These are phyloP conservation scores for Tetragnatha versicolor DNA, from an alignment of 1,140 invertebrate genomes.

Conservation along the genomic window DNA sequence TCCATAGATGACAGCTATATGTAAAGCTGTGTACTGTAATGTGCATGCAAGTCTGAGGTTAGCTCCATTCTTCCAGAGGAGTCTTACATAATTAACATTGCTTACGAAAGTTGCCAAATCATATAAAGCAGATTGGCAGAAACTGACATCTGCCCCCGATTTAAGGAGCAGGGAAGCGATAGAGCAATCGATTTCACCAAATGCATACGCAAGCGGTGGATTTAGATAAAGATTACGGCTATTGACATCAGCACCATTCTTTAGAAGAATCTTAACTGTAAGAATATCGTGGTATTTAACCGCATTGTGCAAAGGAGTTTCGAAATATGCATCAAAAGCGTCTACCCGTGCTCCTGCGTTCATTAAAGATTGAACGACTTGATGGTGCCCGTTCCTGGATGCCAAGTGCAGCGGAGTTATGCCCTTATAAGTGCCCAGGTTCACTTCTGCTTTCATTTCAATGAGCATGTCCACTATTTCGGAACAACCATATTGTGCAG, in stretches of 20 bases:
- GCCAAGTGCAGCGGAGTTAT: not conserved
- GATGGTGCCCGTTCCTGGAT: not conserved
- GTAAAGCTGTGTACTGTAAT: too few species aligned
- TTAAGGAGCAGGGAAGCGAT: too few species aligned
- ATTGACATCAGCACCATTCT: constrained; percentile 16
- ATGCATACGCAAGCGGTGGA: too few species aligned
- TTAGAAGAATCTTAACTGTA: constrained; percentile 4
- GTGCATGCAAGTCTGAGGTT: too few species aligned
- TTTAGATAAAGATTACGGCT: too few species aligned
- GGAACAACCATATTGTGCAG: not conserved
- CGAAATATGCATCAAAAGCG: not conserved
- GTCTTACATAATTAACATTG: too few species aligned
- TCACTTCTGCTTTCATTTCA: not conserved
- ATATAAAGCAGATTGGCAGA: too few species aligned
- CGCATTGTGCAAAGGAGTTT: not conserved
- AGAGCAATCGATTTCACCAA: too few species aligned
- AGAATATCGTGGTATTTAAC: not conserved
- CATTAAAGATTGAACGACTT: constrained; percentile 13
- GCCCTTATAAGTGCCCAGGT: not conserved
- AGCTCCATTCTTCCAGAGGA: too few species aligned
- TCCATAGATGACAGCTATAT: too few species aligned
- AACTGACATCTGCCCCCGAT: too few species aligned
- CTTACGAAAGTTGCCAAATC: too few species aligned
- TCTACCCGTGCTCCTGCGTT: not conserved
- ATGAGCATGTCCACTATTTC: not conserved